Base-by-base conservation (phyloP, 2,797 vertebrate genomes). In the Leucoraja ocellata region DNA sequence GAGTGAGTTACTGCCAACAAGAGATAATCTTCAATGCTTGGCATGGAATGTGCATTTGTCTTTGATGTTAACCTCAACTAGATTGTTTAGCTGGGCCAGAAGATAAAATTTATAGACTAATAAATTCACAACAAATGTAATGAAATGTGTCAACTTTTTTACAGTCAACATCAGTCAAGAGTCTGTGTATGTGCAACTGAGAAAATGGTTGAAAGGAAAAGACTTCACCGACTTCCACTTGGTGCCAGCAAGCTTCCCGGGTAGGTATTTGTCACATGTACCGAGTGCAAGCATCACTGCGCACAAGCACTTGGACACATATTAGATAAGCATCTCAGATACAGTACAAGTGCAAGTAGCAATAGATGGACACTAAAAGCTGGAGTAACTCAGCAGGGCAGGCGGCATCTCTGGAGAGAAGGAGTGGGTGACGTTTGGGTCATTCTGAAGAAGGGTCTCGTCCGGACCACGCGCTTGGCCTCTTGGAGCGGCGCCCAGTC, bases 161-260 rank as follows among this genome's bases (percentile, higher is more conserved):
- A 93, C 93, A 99, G 98, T 96, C 14, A 97, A 95, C 93, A 95
- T 97, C 92, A 96, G 97, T 94, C 95, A 97, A 93, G 96, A 96
- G 94, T 93, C 65, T 9, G 96, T 96, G 93, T 98, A 97, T n/a
- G 96, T 99, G 94, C 94, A 95, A 79, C 96, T 99, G 77, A 96
- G 95, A 95, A 98, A 94, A 94, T 99, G 98, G 96, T 96, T 99
- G 54, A 98, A 98, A 95, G 95, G 95, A 0, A 96, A 96, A 94
- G 97, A 98, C 83, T 99, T 98, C 95, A 94, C 93, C 80, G 96
- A 96, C 13, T 94, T n/a, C 1, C 95, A 94, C 94, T 96, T 99
- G 95, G 97, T 94, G 86, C 97, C 98, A 63, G 96, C 96, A 0
- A 58, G 93, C 71, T 99, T 99, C 95, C 93, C 95, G 84, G 98